A percentile compares a stretch with the other conserved stretches of the same genome.
Conservation (phyloP, 2,888 invertebrate species). For the Eupithecia vulgata region DNA sequence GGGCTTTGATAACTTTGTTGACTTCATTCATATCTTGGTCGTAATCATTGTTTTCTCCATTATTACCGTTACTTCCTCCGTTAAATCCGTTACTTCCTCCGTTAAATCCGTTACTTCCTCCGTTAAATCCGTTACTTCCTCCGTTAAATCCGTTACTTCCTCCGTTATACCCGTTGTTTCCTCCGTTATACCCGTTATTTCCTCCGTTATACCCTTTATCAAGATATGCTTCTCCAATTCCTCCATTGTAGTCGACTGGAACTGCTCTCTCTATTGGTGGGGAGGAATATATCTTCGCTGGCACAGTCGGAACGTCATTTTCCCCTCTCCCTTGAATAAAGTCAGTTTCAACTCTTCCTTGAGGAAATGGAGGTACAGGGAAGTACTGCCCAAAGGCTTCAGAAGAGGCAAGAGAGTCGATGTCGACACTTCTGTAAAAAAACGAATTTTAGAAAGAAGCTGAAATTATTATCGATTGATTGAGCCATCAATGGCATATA, state of each 20-base stretch:
- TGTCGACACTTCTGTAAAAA: neutral
- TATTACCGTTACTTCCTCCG: neutral
- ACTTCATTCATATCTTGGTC: neutral
- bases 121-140: too few species aligned
- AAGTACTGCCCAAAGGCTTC: neutral
- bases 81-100: too few species aligned
- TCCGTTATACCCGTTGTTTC: neutral
- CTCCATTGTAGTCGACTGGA: neutral
- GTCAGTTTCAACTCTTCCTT: neutral
- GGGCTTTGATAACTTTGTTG: neutral
- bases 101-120: too few species aligned
- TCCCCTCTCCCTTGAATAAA: neutral
- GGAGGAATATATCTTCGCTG: neutral
- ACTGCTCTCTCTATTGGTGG: neutral
- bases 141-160: too few species aligned
- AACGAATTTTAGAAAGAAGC: neutral
- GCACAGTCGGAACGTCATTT: neutral
- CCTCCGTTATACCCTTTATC: neutral
- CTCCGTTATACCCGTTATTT: neutral
- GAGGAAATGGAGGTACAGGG: neutral
- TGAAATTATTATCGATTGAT: too few species aligned
- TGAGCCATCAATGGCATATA: too few species aligned
- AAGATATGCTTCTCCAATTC: too few species aligned
- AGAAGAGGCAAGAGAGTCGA: neutral
- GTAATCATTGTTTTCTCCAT: neutral